Evolutionary conservation across 2,888 invertebrate genomes (phyloP).

Genomic region (Malacosoma neustria): DNA sequence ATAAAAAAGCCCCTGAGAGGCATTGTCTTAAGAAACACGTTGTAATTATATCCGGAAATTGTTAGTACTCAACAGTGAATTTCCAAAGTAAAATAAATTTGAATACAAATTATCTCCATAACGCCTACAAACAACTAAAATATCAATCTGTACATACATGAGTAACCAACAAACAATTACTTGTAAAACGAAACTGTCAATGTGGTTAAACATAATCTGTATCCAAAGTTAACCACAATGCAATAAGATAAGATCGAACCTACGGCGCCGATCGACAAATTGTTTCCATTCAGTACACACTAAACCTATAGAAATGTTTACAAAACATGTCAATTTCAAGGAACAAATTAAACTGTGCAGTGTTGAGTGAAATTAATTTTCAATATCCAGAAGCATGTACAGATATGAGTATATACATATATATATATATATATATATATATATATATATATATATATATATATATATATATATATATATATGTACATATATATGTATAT

Average conservation of each 20-base stretch:
- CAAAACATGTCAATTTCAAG: slow-evolving; percentile 60
- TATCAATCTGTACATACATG: slow-evolving; percentile 14
- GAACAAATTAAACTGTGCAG: slow-evolving; percentile 13
- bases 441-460: no score
- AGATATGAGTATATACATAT: no score
- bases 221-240: slow-evolving; percentile 44
- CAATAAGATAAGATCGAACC: slow-evolving; percentile 59
- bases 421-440: no score
- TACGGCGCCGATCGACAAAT: slow-evolving; percentile 54
- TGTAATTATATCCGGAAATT: no score
- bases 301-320: slow-evolving; percentile 52
- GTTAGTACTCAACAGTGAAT: no score
- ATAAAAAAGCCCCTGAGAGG: no score
- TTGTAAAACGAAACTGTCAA: slow-evolving; percentile 32
- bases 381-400: background rate
- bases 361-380: slow-evolving; percentile 38
- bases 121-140: slow-evolving; percentile 24
- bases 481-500: no score
- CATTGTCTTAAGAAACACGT: no score
- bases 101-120: slow-evolving; percentile 12
- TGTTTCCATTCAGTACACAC: slow-evolving; percentile 41
- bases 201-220: slow-evolving; percentile 37
- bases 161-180: slow-evolving; percentile 23
- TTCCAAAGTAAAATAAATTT: no score
- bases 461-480: no score